Evolutionary conservation across 2,113 vertebrate species (phyloP).

Genomic region (Pollachius pollachius): DNA sequence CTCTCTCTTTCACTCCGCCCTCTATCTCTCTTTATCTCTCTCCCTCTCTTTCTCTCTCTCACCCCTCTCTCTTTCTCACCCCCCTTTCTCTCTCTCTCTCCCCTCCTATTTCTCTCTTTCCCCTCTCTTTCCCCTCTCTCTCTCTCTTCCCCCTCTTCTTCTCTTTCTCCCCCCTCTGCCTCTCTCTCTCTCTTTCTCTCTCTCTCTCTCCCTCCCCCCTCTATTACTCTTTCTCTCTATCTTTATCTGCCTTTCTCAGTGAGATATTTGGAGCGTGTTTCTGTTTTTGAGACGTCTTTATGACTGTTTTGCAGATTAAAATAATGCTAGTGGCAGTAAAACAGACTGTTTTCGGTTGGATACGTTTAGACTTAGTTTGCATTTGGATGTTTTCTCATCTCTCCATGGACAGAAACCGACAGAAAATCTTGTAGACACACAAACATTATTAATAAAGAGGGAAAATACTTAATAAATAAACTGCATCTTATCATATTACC

Average conservation of each 20-base stretch:
- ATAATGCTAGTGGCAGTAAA: too few relatives aligned
- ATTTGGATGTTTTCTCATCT: too few relatives aligned
- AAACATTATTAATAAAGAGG: too few relatives aligned
- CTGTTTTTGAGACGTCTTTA: too few relatives aligned
- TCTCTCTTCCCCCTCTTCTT: too few relatives aligned
- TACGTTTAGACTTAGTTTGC: not conserved
- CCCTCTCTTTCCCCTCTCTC: not conserved
- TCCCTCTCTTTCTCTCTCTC: not conserved
- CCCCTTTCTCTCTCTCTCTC: not conserved
- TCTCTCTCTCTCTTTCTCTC: not conserved
- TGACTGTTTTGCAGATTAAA: too few relatives aligned
- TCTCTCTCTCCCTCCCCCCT: not conserved
- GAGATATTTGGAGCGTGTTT: constrained; percentile 22
- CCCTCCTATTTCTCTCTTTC: not conserved
- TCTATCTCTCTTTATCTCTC: not conserved
- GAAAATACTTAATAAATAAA: too few relatives aligned
- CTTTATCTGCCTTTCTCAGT: not conserved
- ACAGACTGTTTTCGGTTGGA: constrained; percentile 16
- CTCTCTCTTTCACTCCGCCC: not conserved
- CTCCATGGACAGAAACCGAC: too few relatives aligned
- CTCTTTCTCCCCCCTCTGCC: not conserved
- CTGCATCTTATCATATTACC: too few relatives aligned
- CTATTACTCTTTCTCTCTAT: not conserved
- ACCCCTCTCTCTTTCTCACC: not conserved
- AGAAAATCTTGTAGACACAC: too few relatives aligned